Percentiles rank a stretch among this genome's conserved stretches.
phyloP scores from a whole-genome alignment of 2,797 vertebrate species.

The Tinamus major region DNA sequence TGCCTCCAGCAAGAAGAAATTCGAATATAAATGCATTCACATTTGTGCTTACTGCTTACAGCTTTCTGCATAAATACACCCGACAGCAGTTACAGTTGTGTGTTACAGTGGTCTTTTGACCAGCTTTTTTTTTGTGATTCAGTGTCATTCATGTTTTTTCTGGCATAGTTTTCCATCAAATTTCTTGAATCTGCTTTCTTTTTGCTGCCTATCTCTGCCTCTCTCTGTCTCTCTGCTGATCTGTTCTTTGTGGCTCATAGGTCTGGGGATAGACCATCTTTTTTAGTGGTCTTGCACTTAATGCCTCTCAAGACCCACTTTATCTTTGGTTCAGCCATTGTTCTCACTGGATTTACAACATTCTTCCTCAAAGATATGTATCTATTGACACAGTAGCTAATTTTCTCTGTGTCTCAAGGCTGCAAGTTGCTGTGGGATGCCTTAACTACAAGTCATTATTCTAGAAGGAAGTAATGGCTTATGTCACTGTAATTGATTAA shows the following conservation, averaged over 20 bases:
- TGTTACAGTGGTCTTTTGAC: slow-evolving; percentile 43
- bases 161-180: slow-evolving; percentile 65
- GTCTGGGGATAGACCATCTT: slow-evolving; percentile 21
- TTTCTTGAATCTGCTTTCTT: slow-evolving; percentile 59
- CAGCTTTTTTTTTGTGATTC: slow-evolving; percentile 61
- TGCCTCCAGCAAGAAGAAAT: background rate
- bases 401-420: slow-evolving; percentile 31
- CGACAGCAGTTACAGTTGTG: slow-evolving; percentile 50
- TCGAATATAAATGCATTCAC: background rate
- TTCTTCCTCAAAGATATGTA: background rate
- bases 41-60: slow-evolving; percentile 25
- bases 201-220: slow-evolving; percentile 70
- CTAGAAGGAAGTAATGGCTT: background rate
- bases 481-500: slow-evolving; percentile 3
- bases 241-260: slow-evolving; percentile 58
- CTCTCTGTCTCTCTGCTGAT: slow-evolving; percentile 67
- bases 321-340: slow-evolving; percentile 5
- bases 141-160: slow-evolving; percentile 68
- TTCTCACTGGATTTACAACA: slow-evolving; percentile 6
- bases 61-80: slow-evolving; percentile 2
- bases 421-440: slow-evolving; percentile 3
- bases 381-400: background rate
- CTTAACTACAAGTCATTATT: background rate
- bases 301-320: slow-evolving; percentile 56
- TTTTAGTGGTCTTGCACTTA: slow-evolving; percentile 41